phyloP scores from a whole-genome alignment of 2,113 vertebrate species.

The Prunella himalayana region DNA sequence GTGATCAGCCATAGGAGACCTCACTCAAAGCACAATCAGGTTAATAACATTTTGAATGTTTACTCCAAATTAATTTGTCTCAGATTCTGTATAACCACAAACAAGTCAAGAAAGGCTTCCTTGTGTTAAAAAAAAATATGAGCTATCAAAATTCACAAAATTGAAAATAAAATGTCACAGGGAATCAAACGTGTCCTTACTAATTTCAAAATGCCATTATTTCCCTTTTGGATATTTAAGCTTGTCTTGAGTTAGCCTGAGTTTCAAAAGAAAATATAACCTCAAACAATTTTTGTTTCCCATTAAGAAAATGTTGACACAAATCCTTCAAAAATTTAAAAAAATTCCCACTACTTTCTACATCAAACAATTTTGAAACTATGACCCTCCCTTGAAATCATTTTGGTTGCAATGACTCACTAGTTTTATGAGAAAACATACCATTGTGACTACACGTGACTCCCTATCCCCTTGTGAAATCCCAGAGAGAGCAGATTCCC shows the following conservation, averaged over 20 bases:
- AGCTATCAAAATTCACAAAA: neutral
- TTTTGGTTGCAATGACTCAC: neutral
- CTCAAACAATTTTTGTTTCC: neutral
- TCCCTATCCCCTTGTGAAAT: constrained; percentile 5
- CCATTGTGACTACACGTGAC: neutral
- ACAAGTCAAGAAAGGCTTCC: neutral
- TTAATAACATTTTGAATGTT: neutral
- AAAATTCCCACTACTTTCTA: neutral
- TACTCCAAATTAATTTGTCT: neutral
- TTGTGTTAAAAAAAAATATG: neutral
- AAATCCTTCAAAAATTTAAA: neutral
- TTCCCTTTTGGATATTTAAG: neutral
- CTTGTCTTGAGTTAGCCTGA: neutral
- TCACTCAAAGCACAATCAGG: neutral
- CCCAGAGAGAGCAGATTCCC: neutral
- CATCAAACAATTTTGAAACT: neutral
- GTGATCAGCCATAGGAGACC: neutral
- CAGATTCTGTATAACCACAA: neutral
- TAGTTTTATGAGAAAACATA: constrained; percentile 21
- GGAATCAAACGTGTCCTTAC: neutral
- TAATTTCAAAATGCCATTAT: neutral
- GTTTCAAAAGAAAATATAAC: neutral
- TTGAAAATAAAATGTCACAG: neutral
- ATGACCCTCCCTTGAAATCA: neutral
- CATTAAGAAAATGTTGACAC: neutral